Conservation (phyloP, 2,113 vertebrate genomes). For the Raphicerus campestris region DNA sequence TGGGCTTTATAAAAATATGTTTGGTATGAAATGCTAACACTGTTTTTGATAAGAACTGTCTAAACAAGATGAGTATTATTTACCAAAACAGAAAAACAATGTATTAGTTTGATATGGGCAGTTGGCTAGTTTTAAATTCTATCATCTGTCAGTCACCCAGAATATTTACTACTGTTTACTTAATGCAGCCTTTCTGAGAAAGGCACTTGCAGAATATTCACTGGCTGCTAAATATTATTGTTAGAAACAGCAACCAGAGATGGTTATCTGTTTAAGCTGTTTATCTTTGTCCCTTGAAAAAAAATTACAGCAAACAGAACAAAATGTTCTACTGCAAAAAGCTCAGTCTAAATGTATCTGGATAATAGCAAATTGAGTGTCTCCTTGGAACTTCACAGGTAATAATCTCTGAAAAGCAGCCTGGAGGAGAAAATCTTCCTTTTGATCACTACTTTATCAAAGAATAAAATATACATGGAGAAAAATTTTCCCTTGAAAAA, state of each 20-base stretch:
- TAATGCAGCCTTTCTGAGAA: conserved; percentile 63
- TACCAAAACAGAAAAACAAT: conserved; percentile 62
- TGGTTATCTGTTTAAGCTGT: conserved; percentile 66
- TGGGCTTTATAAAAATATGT: conserved; percentile 55
- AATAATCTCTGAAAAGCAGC: conserved; percentile 42
- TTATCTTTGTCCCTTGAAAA: conserved; percentile 58
- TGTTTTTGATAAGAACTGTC: conserved; percentile 67
- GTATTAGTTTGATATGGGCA: conserved; percentile 50
- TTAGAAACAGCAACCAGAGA: conserved; percentile 66
- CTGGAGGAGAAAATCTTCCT: conserved; percentile 1
- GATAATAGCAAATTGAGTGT: conserved; percentile 52
- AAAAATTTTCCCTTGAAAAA: neutral
- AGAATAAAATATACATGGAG: neutral
- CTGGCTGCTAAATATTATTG: conserved; percentile 73
- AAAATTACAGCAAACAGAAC: conserved; percentile 62
- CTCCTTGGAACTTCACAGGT: conserved; percentile 43
- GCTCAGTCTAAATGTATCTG: conserved; percentile 55
- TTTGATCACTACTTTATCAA: conserved; percentile 35
- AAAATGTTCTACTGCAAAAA: conserved; percentile 64
- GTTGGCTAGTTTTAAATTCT: conserved; percentile 45
- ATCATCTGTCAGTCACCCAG: conserved; percentile 48
- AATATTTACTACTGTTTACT: conserved; percentile 68
- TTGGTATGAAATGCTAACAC: conserved; percentile 65
- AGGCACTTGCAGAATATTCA: conserved; percentile 60
- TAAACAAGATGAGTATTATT: conserved; percentile 69